These are phyloP conservation scores for Microctenopoma steveboyesi DNA, from an alignment of 2,797 vertebrate species.

Conservation along the genomic window DNA sequence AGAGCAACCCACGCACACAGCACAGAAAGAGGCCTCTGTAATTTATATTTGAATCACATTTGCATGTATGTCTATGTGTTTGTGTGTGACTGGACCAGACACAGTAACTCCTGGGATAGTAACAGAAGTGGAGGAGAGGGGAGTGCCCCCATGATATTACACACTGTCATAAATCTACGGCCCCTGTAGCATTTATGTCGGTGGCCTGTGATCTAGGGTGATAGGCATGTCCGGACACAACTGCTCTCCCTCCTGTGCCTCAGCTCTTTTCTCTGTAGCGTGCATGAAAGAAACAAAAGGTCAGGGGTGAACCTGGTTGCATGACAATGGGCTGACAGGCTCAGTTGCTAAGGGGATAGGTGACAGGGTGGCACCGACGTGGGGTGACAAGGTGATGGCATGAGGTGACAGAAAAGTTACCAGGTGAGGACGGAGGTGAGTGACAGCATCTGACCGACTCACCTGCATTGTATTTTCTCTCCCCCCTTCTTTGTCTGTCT, in stretches of 20 bases:
- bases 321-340: slow-evolving; percentile 75
- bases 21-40: slow-evolving; percentile 47
- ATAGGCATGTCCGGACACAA: slow-evolving; percentile 80
- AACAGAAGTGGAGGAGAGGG: slow-evolving; percentile 30
- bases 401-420: slow-evolving; percentile 81
- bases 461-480: slow-evolving; percentile 51
- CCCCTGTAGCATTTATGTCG: slow-evolving; percentile 74
- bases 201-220: slow-evolving; percentile 76
- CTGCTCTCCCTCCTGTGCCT: slow-evolving; percentile 62
- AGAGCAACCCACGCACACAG: slow-evolving; percentile 17
- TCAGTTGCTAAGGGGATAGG: slow-evolving; percentile 75
- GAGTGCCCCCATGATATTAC: slow-evolving; percentile 63
- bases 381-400: slow-evolving; percentile 80
- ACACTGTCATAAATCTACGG: slow-evolving; percentile 76
- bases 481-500: slow-evolving; percentile 64
- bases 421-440: slow-evolving; percentile 77
- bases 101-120: slow-evolving; percentile 49
- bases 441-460: slow-evolving; percentile 76
- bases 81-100: slow-evolving; percentile 48
- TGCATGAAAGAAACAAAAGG: slow-evolving; percentile 74
- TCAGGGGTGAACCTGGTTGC: slow-evolving; percentile 72
- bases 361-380: slow-evolving; percentile 74
- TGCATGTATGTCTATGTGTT: slow-evolving; percentile 50
- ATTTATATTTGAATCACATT: slow-evolving; percentile 58
- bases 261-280: slow-evolving; percentile 62